Conservation (phyloP, 2,797 vertebrate species). For the Sebastes umbrosus region DNA sequence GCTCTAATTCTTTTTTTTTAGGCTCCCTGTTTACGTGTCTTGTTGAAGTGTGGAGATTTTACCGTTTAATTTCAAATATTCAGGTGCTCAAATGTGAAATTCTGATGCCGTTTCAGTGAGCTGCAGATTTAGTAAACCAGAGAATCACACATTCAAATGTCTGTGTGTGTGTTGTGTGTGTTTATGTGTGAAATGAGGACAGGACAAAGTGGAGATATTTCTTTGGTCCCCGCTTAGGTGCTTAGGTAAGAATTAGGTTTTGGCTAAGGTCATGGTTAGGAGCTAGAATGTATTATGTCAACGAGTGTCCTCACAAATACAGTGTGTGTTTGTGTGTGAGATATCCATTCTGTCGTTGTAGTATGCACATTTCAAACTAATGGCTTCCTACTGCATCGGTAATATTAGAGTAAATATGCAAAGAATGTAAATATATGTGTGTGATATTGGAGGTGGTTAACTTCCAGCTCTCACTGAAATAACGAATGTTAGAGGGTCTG, state of each 20-base stretch:
- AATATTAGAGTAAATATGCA: not conserved
- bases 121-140: not conserved
- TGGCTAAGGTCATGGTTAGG: too few species aligned
- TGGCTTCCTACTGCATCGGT: too few species aligned
- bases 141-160: not conserved
- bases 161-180: not conserved
- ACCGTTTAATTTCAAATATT: not conserved
- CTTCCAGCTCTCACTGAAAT: not conserved
- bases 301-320: not conserved
- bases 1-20: not conserved
- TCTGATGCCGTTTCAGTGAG: not conserved
- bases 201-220: not conserved
- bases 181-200: not conserved
- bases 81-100: not conserved
- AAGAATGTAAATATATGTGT: not conserved
- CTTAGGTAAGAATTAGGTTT: not conserved
- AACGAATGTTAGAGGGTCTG: not conserved
- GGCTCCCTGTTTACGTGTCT: not conserved
- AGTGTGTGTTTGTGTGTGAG: not conserved
- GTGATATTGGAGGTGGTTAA: not conserved
- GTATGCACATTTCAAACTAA: not conserved
- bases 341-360: not conserved
- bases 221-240: not conserved
- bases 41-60: not conserved
- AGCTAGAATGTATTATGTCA: not conserved